These are phyloP conservation scores for Synergus japonicus DNA, from an alignment of 2,888 invertebrate species.

Conservation along the genomic window DNA sequence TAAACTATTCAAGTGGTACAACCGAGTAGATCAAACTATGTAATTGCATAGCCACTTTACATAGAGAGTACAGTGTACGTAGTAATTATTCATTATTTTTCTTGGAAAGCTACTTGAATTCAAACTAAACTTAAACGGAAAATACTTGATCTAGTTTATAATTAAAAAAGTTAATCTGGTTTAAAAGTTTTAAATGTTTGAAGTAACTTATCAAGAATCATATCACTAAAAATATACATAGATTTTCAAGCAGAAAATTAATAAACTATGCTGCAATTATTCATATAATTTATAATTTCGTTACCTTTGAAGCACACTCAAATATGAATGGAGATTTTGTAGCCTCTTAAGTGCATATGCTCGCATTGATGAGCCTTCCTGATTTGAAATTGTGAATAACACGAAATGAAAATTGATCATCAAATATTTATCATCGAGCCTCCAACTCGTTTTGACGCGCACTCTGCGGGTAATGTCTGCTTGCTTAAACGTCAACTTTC, in stretches of 20 bases:
- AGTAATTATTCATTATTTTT: too few relatives aligned
- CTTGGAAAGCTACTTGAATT: background rate
- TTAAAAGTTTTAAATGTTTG: too few relatives aligned
- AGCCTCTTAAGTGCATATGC: conserved; percentile 43
- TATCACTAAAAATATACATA: background rate
- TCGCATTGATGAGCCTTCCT: conserved; percentile 57
- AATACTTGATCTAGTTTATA: background rate
- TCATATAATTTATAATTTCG: background rate
- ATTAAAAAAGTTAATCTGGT: background rate
- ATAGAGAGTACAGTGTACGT: too few relatives aligned
- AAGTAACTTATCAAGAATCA: too few relatives aligned
- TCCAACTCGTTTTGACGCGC: background rate
- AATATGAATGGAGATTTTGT: background rate
- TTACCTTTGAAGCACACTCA: background rate
- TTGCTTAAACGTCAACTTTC: conserved; percentile 22
- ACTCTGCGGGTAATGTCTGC: conserved; percentile 2
- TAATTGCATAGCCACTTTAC: too few relatives aligned
- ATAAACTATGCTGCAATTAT: background rate
- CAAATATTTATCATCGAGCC: conserved; percentile 60
- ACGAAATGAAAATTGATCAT: conserved; percentile 65
- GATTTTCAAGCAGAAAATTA: background rate
- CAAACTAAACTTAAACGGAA: background rate
- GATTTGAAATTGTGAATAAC: conserved; percentile 61
- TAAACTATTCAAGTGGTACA: too few relatives aligned
- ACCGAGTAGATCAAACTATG: too few relatives aligned